A percentile compares a stretch with the other conserved stretches of the same genome.
Conservation (phyloP, 92 coral and sea anemone species). For the Muricea muricata region DNA sequence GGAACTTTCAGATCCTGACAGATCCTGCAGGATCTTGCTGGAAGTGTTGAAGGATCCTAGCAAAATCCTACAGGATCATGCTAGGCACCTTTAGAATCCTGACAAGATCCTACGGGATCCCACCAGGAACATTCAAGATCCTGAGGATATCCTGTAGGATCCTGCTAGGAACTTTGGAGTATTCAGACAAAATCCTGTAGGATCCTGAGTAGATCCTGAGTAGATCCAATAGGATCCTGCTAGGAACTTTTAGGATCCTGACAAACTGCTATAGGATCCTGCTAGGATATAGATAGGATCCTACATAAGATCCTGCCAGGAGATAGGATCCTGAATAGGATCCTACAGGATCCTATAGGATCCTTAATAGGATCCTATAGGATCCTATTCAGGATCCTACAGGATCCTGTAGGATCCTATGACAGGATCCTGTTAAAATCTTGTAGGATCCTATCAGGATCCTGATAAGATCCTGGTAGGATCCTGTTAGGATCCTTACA, state of each 20-base stretch:
- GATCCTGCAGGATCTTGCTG: too few relatives aligned
- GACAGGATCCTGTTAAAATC: neutral
- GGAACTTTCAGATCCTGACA: too few relatives aligned
- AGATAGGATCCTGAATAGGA: neutral
- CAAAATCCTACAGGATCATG: too few relatives aligned
- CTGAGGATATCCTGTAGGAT: too few relatives aligned
- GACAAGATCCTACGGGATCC: too few relatives aligned
- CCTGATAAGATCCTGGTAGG: neutral
- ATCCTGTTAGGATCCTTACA: conserved; percentile 12
- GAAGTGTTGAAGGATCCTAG: too few relatives aligned
- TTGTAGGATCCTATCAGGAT: neutral
- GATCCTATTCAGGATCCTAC: conserved; percentile 1
- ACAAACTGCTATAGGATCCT: neutral
- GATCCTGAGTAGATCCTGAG: neutral
- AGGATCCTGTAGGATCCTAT: neutral
- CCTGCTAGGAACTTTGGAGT: neutral
- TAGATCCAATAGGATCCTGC: neutral
- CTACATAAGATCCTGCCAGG: neutral
- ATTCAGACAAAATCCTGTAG: too few relatives aligned
- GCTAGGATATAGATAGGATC: neutral
- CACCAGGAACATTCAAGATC: too few relatives aligned
- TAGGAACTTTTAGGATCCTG: conserved; percentile 2
- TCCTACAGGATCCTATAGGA: neutral
- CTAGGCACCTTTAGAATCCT: too few relatives aligned
- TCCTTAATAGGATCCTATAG: neutral